phyloP scores from a whole-genome alignment of 2,797 vertebrate genomes.

The Lindbergichthys nudifrons region DNA sequence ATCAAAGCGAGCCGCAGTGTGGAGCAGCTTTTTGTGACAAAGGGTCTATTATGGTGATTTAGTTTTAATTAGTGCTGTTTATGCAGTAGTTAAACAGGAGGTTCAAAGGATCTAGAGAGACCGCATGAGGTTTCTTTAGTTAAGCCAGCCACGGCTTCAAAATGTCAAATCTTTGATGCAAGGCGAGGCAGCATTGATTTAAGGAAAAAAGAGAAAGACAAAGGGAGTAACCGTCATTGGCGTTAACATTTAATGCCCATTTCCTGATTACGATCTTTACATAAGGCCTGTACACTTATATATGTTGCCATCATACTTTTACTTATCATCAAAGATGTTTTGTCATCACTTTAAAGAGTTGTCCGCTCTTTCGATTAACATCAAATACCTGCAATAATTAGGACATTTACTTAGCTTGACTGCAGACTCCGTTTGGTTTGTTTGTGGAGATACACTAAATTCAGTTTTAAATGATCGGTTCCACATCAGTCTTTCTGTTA shows the following conservation, averaged over 20 bases:
- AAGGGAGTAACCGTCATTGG: not conserved
- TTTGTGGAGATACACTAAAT: not conserved
- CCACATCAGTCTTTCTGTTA: not conserved
- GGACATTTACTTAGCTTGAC: not conserved
- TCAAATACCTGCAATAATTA: not conserved
- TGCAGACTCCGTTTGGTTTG: no score
- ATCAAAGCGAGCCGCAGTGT: constrained; percentile 42
- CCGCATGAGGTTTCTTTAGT: constrained; percentile 25
- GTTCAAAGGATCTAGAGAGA: constrained; percentile 42
- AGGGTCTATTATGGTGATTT: constrained; percentile 39
- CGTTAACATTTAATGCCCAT: not conserved
- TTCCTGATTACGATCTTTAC: constrained; percentile 11
- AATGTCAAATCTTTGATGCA: constrained; percentile 11
- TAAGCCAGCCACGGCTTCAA: constrained; percentile 21
- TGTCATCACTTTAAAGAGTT: not conserved
- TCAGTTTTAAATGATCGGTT: not conserved
- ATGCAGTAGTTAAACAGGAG: constrained; percentile 17
- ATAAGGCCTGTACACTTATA: constrained; percentile 6
- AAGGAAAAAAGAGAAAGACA: not conserved
- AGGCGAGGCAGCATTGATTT: not conserved
- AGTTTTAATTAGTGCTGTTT: constrained; percentile 44
- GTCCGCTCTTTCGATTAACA: not conserved
- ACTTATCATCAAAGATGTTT: constrained; percentile 3
- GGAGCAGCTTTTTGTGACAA: constrained; percentile 27
- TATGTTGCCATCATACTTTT: not conserved